Conservation (phyloP, 1,140 invertebrate species). For the Diachasma alloeum region DNA sequence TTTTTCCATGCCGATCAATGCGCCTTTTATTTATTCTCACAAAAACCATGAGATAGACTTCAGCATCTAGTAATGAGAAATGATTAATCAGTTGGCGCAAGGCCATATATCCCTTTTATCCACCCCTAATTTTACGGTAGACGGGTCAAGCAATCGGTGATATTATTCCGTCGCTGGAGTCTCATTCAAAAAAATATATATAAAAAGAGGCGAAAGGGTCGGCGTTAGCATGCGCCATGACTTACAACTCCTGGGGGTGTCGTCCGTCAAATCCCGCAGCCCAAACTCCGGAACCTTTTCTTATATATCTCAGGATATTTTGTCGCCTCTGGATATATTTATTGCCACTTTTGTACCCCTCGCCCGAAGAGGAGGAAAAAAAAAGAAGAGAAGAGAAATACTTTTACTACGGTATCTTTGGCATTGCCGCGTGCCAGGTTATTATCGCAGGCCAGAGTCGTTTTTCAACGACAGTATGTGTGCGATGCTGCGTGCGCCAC, state of each 20-base stretch:
- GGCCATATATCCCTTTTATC: background rate
- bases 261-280: slow-evolving; percentile 49
- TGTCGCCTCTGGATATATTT: slow-evolving; percentile 51
- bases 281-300: slow-evolving; percentile 41
- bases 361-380: background rate
- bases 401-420: background rate
- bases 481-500: slow-evolving; percentile 16
- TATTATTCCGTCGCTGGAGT: slow-evolving; percentile 53
- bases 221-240: slow-evolving; percentile 54
- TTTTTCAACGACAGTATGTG: slow-evolving; percentile 30
- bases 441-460: slow-evolving; percentile 27
- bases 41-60: too few relatives aligned
- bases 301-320: slow-evolving; percentile 51
- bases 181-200: background rate
- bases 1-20: background rate
- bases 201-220: slow-evolving; percentile 16
- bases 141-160: slow-evolving; percentile 47
- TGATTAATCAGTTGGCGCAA: too few relatives aligned
- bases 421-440: slow-evolving; percentile 29
- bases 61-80: too few relatives aligned
- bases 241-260: slow-evolving; percentile 62
- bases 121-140: slow-evolving; percentile 27
- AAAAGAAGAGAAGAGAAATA: background rate
- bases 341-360: slow-evolving; percentile 39
- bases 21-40: background rate